Conservation (phyloP, 2,797 vertebrate species). For the Chelon labrosus region DNA sequence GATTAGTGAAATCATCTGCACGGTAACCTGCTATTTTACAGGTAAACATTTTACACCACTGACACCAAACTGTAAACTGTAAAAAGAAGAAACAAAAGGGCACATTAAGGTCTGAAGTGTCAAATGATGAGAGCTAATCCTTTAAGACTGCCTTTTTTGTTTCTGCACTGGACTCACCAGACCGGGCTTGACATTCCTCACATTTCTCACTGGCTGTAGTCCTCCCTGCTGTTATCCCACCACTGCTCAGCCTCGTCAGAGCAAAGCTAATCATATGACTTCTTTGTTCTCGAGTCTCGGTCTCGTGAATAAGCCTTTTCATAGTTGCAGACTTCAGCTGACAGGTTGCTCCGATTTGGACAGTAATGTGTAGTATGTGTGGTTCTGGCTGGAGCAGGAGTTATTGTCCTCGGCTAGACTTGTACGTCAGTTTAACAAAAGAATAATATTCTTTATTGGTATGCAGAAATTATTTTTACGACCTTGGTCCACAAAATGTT, state of each 20-base stretch:
- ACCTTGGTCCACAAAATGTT: background rate
- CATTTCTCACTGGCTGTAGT: conserved; percentile 39
- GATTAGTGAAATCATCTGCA: conserved; percentile 17
- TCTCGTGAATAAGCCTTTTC: conserved; percentile 48
- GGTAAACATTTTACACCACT: conserved; percentile 3
- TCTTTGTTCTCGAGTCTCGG: conserved; percentile 29
- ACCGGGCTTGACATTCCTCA: conserved; percentile 53
- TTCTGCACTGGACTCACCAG: conserved; percentile 25
- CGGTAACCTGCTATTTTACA: conserved; percentile 23
- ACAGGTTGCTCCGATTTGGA: background rate
- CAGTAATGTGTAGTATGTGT: background rate
- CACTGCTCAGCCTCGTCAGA: conserved; percentile 16
- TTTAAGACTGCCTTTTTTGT: conserved; percentile 35
- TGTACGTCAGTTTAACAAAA: background rate
- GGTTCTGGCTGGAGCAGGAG: background rate
- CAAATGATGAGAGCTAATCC: conserved; percentile 76
- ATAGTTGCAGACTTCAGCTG: conserved; percentile 11
- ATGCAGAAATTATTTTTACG: too few relatives aligned
- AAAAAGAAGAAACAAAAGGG: background rate
- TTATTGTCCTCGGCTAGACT: background rate
- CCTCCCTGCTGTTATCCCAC: conserved; percentile 6
- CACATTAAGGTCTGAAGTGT: conserved; percentile 28
- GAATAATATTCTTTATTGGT: too few relatives aligned
- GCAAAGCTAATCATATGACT: conserved; percentile 62
- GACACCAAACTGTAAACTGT: background rate